These are phyloP conservation scores for Nysson spinosus DNA, from an alignment of 2,888 invertebrate species.

Conservation along the genomic window DNA sequence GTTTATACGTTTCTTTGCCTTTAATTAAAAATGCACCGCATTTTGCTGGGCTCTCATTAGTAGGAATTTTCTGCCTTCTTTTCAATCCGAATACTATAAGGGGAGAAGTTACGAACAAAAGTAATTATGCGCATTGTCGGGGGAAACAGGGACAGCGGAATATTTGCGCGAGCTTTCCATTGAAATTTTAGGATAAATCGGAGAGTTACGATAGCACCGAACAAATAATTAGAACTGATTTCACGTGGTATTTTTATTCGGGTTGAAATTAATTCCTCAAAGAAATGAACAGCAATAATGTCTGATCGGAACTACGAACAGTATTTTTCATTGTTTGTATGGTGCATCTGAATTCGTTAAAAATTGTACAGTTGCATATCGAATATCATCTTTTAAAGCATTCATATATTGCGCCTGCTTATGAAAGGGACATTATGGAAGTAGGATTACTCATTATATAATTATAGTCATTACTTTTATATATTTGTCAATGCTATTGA, in stretches of 20 bases:
- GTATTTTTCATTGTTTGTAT: no score
- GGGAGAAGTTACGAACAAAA: conserved; percentile 11
- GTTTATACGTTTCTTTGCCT: conserved; percentile 24
- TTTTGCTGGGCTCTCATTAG: conserved; percentile 27
- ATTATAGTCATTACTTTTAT: no score
- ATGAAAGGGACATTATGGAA: no score
- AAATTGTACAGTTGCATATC: no score
- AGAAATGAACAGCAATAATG: conserved; percentile 23
- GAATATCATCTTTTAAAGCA: no score
- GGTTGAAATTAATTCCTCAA: no score
- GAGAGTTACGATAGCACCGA: conserved; percentile 6
- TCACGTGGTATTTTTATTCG: conserved; percentile 5
- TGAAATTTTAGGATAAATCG: conserved; percentile 19
- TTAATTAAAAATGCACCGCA: conserved; percentile 40
- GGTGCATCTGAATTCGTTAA: no score
- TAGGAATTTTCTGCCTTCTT: conserved; percentile 33
- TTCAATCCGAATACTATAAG: conserved; percentile 29
- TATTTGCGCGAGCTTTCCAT: conserved; percentile 10
- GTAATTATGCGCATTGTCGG: conserved; percentile 10
- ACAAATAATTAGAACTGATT: conserved; percentile 37
- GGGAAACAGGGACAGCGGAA: conserved; percentile 1
- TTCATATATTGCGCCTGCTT: no score
- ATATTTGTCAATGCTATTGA: no score
- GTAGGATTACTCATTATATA: no score
- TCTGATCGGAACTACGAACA: not conserved